Conservation (phyloP, 2,113 vertebrate species). For the Danio rerio region DNA sequence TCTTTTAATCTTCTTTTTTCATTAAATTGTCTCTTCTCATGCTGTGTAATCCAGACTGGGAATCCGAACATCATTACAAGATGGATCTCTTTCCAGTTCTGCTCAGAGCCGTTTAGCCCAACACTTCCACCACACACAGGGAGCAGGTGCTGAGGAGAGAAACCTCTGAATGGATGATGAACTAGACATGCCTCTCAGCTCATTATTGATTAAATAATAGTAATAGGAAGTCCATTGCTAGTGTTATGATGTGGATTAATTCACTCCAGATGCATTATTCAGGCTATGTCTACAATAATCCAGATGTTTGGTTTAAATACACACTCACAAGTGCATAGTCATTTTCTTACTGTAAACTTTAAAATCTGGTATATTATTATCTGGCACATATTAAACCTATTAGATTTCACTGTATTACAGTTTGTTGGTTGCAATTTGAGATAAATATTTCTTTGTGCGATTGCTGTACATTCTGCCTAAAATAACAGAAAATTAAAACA, state of each 20-base stretch:
- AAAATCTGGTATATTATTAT: no score
- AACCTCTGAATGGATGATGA: neutral
- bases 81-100: neutral
- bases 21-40: conserved; percentile 30
- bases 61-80: neutral
- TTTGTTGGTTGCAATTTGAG: no score
- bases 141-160: conserved; percentile 2
- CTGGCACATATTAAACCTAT: no score
- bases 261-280: neutral
- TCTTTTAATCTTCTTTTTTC: conserved; percentile 35
- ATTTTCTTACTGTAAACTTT: no score
- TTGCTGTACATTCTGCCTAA: no score
- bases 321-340: no score
- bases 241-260: neutral
- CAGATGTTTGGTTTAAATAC: no score
- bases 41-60: conserved; percentile 15
- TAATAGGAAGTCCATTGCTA: neutral
- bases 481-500: no score
- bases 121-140: neutral
- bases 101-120: neutral
- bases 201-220: conserved; percentile 11
- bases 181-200: neutral
- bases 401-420: no score
- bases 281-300: neutral
- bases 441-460: no score